Base-by-base conservation (phyloP, 2,797 vertebrate species). In the Enteromius treurensis region DNA sequence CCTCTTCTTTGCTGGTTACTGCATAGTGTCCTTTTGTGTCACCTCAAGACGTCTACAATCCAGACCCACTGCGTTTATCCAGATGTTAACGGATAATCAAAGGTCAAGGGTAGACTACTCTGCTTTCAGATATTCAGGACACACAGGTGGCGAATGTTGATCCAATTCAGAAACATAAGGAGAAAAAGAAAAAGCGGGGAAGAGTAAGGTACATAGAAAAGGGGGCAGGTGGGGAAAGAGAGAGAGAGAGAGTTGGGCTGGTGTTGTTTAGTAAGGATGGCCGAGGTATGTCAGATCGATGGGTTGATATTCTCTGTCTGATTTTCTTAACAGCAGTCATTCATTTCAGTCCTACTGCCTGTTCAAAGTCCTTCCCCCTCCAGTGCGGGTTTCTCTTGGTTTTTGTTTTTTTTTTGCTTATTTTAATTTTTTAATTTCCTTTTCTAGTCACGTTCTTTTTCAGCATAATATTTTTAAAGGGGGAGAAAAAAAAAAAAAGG, bases 391-490 rank as follows among this genome's bases (percentile, higher is more conserved):
- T 92, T 92, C 90, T 91, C 88, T 89, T 89, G 92, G 91, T 91
- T 90, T 95, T 93, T 89, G 2, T 94, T 91, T 95, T 92, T 92
- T 95, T 92, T 92, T 95, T 77, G 53, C 94, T 94, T 94, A 93
- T 94, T 96, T 87, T 93, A 93, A 92, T 93, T 94, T 92, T 93
- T 94, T 95, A 2, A 60, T 71, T 62, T 95, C 94, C 93, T 94
- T 96, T 88, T 93, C 96, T 95, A 95, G 94, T 94, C 95, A 94
- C 94, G 96, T 96, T 90, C 77, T 86, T 92, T 92, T 93, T 92
- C 93, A 93, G 92, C 88, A 78, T 93, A 93, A 93, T 94, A 95
- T 93, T 92, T 95, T 93, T 91, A 92, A 90, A 90, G 89, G 85
- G 86, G 95, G 93, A 89, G 79, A 26, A 1, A 26, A 26, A 81